Conservation (phyloP, 2,888 invertebrate genomes). For the Camponotus fellah region DNA sequence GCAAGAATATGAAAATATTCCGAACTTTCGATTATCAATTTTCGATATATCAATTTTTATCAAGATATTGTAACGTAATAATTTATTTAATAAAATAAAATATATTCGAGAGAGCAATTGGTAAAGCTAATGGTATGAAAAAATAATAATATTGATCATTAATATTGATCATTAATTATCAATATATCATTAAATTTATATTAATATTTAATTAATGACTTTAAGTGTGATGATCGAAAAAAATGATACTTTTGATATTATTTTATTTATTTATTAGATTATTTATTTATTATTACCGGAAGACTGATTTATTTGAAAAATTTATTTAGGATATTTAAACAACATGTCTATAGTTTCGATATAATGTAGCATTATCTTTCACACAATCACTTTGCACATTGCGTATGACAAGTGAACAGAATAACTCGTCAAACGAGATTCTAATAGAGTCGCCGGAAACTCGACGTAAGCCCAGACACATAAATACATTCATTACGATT, state of each 20-base stretch:
- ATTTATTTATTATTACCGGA: neutral
- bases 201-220: neutral
- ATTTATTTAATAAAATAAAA: neutral
- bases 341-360: neutral
- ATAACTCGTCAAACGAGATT: slow-evolving; percentile 38
- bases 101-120: neutral
- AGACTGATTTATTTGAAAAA: neutral
- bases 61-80: neutral
- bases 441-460: slow-evolving; percentile 30
- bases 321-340: neutral
- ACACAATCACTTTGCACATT: neutral
- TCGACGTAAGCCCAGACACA: slow-evolving; percentile 23
- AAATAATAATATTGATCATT: neutral
- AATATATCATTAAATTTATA: neutral
- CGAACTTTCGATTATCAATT: neutral
- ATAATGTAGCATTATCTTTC: neutral
- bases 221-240: neutral
- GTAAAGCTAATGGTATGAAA: neutral
- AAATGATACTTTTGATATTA: neutral
- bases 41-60: neutral
- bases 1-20: neutral
- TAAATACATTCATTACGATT: slow-evolving; percentile 10
- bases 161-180: neutral
- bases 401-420: neutral
- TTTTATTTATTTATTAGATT: neutral